Conservation (phyloP, 2,888 invertebrate genomes). For the Pseudanteris insignis region DNA sequence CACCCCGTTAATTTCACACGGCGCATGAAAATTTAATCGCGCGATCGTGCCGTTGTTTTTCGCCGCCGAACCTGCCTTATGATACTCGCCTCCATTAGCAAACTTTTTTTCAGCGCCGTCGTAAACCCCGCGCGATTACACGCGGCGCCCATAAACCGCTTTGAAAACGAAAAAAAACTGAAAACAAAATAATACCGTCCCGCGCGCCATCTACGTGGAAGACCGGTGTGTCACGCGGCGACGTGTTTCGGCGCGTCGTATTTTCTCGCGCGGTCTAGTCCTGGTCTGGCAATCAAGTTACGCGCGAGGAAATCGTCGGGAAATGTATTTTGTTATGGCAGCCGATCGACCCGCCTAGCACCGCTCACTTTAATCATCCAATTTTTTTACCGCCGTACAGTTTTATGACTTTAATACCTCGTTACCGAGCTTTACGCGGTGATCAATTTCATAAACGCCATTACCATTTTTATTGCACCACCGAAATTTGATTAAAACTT, state of each 20-base stretch:
- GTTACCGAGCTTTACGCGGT: conserved; percentile 20
- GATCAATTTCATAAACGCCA: conserved; percentile 31
- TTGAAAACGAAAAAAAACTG: no score
- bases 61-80: no score
- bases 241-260: conserved; percentile 4
- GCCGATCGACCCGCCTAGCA: conserved; percentile 7
- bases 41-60: no score
- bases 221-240: not conserved
- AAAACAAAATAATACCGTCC: no score
- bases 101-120: conserved; percentile 10
- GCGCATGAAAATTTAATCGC: no score
- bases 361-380: conserved; percentile 24
- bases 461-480: conserved; percentile 28
- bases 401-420: conserved; percentile 36
- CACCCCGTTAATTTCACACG: conserved; percentile 4
- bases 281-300: conserved; percentile 2
- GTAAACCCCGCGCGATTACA: conserved; percentile 10
- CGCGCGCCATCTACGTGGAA: no score
- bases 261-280: conserved; percentile 5
- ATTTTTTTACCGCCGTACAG: conserved; percentile 21
- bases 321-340: conserved; percentile 22
- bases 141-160: conserved; percentile 3
- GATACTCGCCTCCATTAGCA: no score
- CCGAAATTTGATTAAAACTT: conserved; percentile 29
- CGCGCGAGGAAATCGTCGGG: conserved; percentile 11